Evolutionary conservation across 2,113 vertebrate species (phyloP), one percentile per base, ranked within the genome.

Genomic region (Corythornis vintsioides): DNA sequence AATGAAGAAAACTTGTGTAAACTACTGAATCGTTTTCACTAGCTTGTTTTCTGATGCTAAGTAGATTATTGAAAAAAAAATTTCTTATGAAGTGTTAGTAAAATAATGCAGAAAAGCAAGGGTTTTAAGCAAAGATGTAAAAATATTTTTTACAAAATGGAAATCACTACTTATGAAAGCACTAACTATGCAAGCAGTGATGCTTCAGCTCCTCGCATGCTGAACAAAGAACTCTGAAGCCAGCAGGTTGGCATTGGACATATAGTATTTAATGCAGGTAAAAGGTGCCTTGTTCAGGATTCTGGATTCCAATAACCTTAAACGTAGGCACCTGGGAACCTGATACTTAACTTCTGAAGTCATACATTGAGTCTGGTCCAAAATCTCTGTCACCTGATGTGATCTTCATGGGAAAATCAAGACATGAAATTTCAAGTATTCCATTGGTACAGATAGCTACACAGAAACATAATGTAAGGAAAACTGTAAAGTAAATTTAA

Each of bases 321-420:
- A 74, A 77, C 0, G 6, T 52, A 53, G n/a, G 50, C 38, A 74
- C 29, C 15, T 0, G 0, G 56, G 61, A 93, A 87, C 25, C 55
- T 29, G 48, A 74, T 59, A 50, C 43, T 69, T 74, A 83, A 83
- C 66, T 57, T 78, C 86, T 80, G 69, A 80, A 80, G 61, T 78
- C 66, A 83, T 28, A 22, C 9, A 25, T 10, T 86, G 60, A 55
- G 40, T 70, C 55, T 64, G 21, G 55, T 69, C 83, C 72, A 83
- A 86, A 83, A 45, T 28, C n/a, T 78, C 53, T 57, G 60, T 52
- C 77, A 73, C 42, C 25, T 47, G 47, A 67, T 77, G 72, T 56
- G 77, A 90, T 78, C 87, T 83, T 72, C 72, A 52, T 42, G 60
- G 66, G 55, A 90, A 93, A 82, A 83, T 93, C 60, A 59, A 78